Evolutionary conservation across 2,797 vertebrate genomes (phyloP).

Genomic region (Sebastes matsubarae): DNA sequence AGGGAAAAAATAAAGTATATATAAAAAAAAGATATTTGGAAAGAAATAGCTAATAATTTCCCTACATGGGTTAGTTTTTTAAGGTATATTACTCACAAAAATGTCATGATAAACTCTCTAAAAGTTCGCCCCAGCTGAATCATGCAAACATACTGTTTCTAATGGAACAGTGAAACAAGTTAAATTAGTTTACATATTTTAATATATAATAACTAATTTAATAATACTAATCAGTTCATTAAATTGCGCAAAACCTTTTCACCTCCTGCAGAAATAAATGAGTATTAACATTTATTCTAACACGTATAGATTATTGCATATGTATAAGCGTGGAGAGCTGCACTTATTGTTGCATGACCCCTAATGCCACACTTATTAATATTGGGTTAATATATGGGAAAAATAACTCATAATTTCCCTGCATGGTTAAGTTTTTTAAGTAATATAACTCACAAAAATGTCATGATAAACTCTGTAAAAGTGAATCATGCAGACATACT

Average conservation of each 20-base stretch:
- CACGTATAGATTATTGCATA: too few species aligned
- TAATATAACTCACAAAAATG: too few species aligned
- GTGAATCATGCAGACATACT: neutral
- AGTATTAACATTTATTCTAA: too few species aligned
- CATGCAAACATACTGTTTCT: neutral
- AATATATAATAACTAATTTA: neutral
- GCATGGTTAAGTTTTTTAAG: too few species aligned
- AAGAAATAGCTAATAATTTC: neutral
- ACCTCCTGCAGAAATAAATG: too few species aligned
- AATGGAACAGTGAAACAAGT: too few species aligned
- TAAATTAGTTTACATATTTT: neutral
- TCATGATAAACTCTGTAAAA: neutral
- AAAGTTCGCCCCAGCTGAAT: neutral
- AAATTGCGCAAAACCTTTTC: neutral
- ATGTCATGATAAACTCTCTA: neutral
- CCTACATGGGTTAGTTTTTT: rapidly evolving
- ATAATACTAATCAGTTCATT: neutral
- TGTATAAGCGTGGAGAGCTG: rapidly evolving
- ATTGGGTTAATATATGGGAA: too few species aligned
- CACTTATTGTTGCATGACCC: too few species aligned
- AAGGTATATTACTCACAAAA: too few species aligned
- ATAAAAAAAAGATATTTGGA: too few species aligned
- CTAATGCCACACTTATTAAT: too few species aligned
- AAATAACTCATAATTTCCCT: rapidly evolving
- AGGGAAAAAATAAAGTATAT: too few species aligned